Evolutionary conservation across 2,797 vertebrate species (phyloP), one percentile per base, ranked within the genome.

Genomic region (Sebastiscus albofasciatus): DNA sequence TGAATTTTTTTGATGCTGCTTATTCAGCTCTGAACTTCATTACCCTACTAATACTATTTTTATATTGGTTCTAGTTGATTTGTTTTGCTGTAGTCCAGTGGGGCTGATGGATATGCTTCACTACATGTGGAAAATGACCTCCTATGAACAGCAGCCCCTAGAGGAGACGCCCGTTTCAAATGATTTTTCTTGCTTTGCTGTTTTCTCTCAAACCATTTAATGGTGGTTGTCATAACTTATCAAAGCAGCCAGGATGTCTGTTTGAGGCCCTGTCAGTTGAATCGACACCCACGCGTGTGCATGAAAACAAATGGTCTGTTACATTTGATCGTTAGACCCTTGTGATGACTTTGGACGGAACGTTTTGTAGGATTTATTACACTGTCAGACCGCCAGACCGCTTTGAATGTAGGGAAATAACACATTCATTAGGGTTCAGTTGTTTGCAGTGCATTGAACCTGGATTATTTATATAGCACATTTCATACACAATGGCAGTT

Each of bases 41-140:
- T 27, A 54, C 69, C 12, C 20, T 61, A 27, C 36, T 39, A 58
- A 22, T 54, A 22, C 34, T 55, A 12, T 34, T 56, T 46, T 77
- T 5, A 20, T 65, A 26, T 59, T 58, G 39, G 36, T 39, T 67
- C 8, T 5, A 3, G 46, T 39, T 82, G 56, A 68, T 75, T 73
- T 42, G 56, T 75, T 58, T 71, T 20, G 61, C 64, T 52, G 8
- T 18, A 46, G 56, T 72, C 55, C 64, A 22, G 24, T 49, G 34
- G 26, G 74, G 13, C 24, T 16, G 67, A 62, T 61, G 75, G 67
- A 60, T 70, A 20, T 16, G 66, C 67, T 79, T 75, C 74, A 72
- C 54, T 74, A 46, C 69, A 54, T 34, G 52, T 72, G 73, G 59
- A 59, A 70, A 87, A 85, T 75, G 26, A 75, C 58, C 59, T 13